Evolutionary conservation across 2,113 vertebrate species (phyloP).

Genomic region (Grallaria varia): DNA sequence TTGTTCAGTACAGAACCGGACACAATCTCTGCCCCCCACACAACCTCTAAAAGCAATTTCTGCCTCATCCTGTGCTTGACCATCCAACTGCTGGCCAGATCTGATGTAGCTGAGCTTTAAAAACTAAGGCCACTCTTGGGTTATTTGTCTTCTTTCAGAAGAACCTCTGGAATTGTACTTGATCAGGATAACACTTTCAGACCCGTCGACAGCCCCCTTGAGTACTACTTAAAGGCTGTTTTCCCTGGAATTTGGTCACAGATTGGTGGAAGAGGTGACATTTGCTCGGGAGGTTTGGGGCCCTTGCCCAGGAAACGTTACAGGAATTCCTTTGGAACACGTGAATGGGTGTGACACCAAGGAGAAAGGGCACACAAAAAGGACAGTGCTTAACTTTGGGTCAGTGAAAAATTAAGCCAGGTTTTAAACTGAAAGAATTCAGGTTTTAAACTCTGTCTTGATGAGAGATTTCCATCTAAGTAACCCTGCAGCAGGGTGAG

Average conservation of each 20-base stretch:
- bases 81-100: background rate
- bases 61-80: background rate
- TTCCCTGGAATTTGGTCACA: background rate
- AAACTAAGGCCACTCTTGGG: background rate
- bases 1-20: background rate
- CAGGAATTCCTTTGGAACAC: background rate
- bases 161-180: background rate
- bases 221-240: background rate
- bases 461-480: background rate
- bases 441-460: background rate
- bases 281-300: background rate
- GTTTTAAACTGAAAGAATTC: background rate
- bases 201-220: background rate
- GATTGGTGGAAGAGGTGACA: background rate
- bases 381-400: rapidly evolving
- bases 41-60: background rate
- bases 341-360: rapidly evolving
- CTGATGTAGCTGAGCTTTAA: background rate
- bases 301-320: background rate
- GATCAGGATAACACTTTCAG: background rate
- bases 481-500: background rate
- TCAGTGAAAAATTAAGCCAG: background rate
- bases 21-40: background rate
- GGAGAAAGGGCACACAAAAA: background rate
- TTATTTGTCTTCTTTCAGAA: background rate